phyloP scores from a whole-genome alignment of 2,888 invertebrate species.

The Pherbina coryleti region DNA sequence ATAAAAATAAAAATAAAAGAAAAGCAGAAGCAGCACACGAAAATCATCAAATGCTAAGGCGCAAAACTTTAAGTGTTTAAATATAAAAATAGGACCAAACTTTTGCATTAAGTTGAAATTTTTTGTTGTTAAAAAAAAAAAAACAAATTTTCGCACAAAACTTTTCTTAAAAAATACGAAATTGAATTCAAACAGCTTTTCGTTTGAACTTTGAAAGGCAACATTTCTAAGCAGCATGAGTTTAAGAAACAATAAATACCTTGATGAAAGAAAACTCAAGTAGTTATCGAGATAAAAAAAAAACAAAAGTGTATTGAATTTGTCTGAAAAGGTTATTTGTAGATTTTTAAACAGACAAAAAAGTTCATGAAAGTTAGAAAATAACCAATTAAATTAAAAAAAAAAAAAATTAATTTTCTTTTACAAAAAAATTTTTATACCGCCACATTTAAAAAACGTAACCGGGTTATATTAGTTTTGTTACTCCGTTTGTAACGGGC shows the following conservation, averaged over 20 bases:
- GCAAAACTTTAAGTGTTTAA: slow-evolving; percentile 5
- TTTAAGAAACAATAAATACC: slow-evolving; percentile 28
- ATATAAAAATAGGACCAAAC: slow-evolving; percentile 7
- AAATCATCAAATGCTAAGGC: not conserved
- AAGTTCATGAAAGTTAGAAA: too few species aligned
- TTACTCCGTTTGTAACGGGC: too few species aligned
- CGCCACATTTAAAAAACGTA: too few species aligned
- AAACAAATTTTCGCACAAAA: not conserved
- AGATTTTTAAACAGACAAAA: too few species aligned
- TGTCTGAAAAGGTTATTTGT: too few species aligned
- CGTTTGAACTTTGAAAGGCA: not conserved
- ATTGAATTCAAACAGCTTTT: slow-evolving; percentile 8
- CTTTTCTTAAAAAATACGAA: not conserved
- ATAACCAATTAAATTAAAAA: too few species aligned
- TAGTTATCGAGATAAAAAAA: not conserved
- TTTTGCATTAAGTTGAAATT: not conserved
- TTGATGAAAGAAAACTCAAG: slow-evolving; percentile 19
- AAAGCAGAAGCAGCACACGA: not conserved
- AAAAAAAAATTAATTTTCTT: too few species aligned
- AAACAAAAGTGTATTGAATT: slow-evolving; percentile 15
- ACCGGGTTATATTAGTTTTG: too few species aligned
- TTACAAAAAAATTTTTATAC: too few species aligned
- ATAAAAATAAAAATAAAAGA: not conserved
- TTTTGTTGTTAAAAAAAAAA: too few species aligned
- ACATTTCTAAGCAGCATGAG: slow-evolving; percentile 13